Conservation (phyloP, 2,888 invertebrate species). For the Netelia melanura region DNA sequence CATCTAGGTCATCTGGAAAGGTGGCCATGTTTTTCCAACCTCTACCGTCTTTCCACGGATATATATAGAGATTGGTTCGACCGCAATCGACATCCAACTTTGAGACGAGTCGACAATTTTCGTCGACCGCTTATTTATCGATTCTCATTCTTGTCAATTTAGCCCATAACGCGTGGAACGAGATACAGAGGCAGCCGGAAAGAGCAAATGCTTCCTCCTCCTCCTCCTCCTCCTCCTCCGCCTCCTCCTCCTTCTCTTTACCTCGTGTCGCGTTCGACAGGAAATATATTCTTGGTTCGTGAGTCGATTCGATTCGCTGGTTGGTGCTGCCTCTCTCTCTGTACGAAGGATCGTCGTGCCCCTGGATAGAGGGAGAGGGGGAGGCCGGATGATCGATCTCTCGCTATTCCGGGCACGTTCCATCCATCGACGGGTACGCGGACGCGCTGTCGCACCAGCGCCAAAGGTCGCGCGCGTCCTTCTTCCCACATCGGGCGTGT, state of each 20-base stretch:
- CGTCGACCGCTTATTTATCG: too few species aligned
- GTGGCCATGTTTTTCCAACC: conserved; percentile 44
- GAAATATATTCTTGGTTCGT: conserved; percentile 60
- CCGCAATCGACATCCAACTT: neutral
- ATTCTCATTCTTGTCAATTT: neutral
- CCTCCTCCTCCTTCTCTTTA: conserved; percentile 3
- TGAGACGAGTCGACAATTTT: neutral
- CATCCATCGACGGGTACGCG: conserved; percentile 49
- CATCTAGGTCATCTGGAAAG: conserved; percentile 58
- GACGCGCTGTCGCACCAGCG: conserved; percentile 23
- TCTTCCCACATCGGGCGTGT: conserved; percentile 48
- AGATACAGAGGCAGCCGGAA: neutral
- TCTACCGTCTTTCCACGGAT: conserved; percentile 17
- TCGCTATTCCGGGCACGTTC: conserved; percentile 70
- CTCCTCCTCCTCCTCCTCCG: conserved; percentile 64
- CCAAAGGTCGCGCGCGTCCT: conserved; percentile 49
- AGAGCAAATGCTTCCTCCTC: conserved; percentile 67
- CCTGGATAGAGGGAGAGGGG: conserved; percentile 21
- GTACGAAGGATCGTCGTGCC: conserved; percentile 13
- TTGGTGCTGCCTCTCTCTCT: conserved; percentile 44
- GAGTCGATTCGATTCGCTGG: conserved; percentile 65
- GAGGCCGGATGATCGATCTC: conserved; percentile 68
- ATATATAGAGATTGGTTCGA: neutral
- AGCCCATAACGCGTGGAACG: conserved; percentile 7
- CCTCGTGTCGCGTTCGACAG: conserved; percentile 24